Evolutionary conservation across 2,888 invertebrate genomes (phyloP), one percentile per base, ranked within the genome.

Genomic region (Hedychridium roseum): DNA sequence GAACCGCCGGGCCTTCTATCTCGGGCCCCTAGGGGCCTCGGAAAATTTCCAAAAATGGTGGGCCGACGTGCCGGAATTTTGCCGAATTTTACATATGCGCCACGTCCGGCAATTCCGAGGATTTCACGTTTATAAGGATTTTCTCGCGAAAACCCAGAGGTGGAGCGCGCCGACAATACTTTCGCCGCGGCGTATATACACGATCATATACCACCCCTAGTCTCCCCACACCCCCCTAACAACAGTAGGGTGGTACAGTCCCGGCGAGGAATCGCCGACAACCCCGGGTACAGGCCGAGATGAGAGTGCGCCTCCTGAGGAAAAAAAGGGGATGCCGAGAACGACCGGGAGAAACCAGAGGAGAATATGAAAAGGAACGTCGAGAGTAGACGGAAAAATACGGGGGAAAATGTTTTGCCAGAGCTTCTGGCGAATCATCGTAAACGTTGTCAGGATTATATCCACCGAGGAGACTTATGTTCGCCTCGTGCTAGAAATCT

Each of bases 191-290:
- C 62, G 71, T 77, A 78, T 78, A 77, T 78, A 78, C 76, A 76
- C 74, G 77, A 78, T 78, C 78, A 78, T 78, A 78, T 78, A 78
- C 78, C 78, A 78, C 78, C 78, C 78, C 78, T 77, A 73, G 74
- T 75, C 76, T 74, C 75, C 70, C 72, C 66, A 61, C 68, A 66
- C 66, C 71, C 68, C 72, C 76, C 72, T 71, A 76, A 77, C 78
- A 78, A 78, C 78, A 75, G 73, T 73, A 68, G 78, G 77, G 78
- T 78, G 75, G 78, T 78, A 78, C 78, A 78, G 78, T 78, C 75
- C 52, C 41, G 59, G 66, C 66, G 59, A 73, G 70, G 73, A 76
- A 71, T 66, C 57, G 61, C 28, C 59, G 58, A 53, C 64, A 63
- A 63, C 63, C 63, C 60, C 56, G 57, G 35, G 71, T 73, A 74